Base-by-base conservation (phyloP, 2,888 invertebrate genomes). In the Parnassius apollo region DNA sequence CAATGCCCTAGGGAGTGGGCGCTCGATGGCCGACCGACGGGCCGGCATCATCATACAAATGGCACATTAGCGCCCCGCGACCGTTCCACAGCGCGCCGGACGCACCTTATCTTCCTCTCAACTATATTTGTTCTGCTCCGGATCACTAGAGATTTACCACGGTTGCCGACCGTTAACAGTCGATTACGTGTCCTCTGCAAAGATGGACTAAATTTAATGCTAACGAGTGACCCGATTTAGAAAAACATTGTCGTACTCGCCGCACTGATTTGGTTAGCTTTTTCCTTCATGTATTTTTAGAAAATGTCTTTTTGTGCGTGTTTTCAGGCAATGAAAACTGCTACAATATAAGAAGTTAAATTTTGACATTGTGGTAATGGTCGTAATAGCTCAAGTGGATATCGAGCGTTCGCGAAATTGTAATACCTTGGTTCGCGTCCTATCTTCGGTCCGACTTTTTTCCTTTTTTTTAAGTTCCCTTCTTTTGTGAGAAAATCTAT, bases 141-240 rank as follows among this genome's bases (percentile, higher is more conserved):
- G 88, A 90, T 90, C 87, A 89, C 83, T 78, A 77, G 80, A 89
- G 90, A 91, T 91, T 91, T 91, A 91, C 83, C 88, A 88, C 87
- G 89, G 86, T 82, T 83, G 80, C 81, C 77, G 77, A 69, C 75
- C 81, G 83, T 87, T 91, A 88, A 88, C 85, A 81, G 75, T 78
- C 86, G 82, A 89, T 90, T 89, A 86, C 74, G 75, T 75, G 88
- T 85, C 90, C 91, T 89, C 79, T 86, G 81, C 82, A 90, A 91
- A 91, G 87, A 87, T 77, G 77, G 80, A 71, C 82, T 79, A 78
- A 86, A 84, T 87, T 88, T 87, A 82, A 88, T 81, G 51, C 51
- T 50, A n/a, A 13, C 69, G 70, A 66, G 71, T 76, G 76, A 78
- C 75, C 72, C 74, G 77, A 71, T 76, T 75, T 70, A 72, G 76